These are phyloP conservation scores for Physeter macrocephalus DNA, from an alignment of 2,113 vertebrate species.

Conservation along the genomic window DNA sequence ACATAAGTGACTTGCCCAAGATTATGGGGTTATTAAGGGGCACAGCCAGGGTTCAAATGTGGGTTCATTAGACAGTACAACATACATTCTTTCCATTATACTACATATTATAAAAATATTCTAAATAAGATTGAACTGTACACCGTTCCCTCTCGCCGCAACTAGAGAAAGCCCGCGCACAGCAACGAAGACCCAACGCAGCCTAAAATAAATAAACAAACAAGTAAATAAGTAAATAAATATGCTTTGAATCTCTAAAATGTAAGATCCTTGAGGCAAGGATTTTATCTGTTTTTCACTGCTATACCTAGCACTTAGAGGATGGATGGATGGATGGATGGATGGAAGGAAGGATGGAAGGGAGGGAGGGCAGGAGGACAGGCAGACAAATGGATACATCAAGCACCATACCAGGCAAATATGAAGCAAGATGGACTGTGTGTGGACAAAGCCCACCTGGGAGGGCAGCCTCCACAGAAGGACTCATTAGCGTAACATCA, in stretches of 20 bases:
- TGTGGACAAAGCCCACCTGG: neutral
- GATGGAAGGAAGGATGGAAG: neutral
- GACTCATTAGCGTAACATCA: neutral
- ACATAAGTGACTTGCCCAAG: conserved; percentile 29
- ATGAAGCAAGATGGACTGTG: neutral
- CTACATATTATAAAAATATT: neutral
- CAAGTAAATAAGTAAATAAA: too few species aligned
- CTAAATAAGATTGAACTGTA: too few species aligned
- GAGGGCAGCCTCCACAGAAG: neutral
- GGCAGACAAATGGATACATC: neutral
- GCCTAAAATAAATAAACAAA: too few species aligned
- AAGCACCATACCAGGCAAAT: neutral
- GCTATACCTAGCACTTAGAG: neutral
- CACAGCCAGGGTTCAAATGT: conserved; percentile 43
- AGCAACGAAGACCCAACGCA: too few species aligned
- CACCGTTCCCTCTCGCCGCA: too few species aligned
- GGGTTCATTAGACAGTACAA: conserved; percentile 20
- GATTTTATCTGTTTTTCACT: neutral
- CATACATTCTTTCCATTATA: neutral
- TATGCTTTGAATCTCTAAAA: neutral
- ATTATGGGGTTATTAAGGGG: fast-evolving
- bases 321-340: neutral
- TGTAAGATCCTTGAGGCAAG: neutral
- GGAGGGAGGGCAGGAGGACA: too few species aligned
- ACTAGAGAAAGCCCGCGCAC: too few species aligned